Base-by-base conservation (phyloP, 2,797 vertebrate genomes). In the Vespertilio murinus region DNA sequence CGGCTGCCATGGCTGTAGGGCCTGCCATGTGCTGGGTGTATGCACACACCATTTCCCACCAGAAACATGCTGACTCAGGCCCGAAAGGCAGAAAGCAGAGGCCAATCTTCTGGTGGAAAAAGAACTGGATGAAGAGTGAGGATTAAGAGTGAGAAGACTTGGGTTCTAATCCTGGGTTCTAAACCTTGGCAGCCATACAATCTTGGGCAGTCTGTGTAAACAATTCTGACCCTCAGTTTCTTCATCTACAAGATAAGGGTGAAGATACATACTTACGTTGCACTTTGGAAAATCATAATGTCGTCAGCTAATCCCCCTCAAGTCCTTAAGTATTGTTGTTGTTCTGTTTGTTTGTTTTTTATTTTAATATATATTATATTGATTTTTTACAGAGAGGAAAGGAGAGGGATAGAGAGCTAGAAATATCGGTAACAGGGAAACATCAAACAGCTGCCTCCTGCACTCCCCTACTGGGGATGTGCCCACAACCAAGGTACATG, bases 1-100 rank as follows among this genome's bases (percentile, higher is more conserved):
- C 5, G 22, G 30, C 30, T 6, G 2, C 10, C 67, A 5, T 11
- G 25, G 45, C 67, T 85, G 77, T 45, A 69, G 23, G 17, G 22
- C 2, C 20, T 1, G 2, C 59, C 0, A 1, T 4, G 33, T 3
- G 0, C 61, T 64, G 59, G 59, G 25, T 13, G 1, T 3, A 25
- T 13, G 3, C 3, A 25, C 0, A 17, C 17, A 61, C 33, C 28
- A 10, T 47, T 77, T 74, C 45, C 17, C 38, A 18, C 8, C 28
- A 4, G 54, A 91, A 73, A 88, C 25, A 59, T 65, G 30, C 23
- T n/a, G 23, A 47, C 1, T 14, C 6, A 30, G 30, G 38, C 2
- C 7, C 61, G 54, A 28, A 6, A 30, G 28, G 28, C 1, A 2
- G 59, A 17, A 49, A 47, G 56, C 56, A 79, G 59, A 82, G 16